Conservation (phyloP, 2,888 invertebrate species). For the Vanessa cardui region DNA sequence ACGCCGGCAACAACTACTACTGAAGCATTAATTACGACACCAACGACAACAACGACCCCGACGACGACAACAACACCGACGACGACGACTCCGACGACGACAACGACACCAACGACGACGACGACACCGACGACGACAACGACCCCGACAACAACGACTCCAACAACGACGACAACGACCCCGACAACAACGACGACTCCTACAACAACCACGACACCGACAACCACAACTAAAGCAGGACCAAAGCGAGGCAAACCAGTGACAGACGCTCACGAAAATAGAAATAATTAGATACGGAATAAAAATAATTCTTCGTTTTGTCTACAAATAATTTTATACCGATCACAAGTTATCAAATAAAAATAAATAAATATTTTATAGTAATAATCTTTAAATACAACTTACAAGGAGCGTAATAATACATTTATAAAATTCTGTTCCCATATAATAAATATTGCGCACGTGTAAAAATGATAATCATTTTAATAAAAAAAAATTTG, state of each 20-base stretch:
- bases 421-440: too few relatives aligned
- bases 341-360: too few relatives aligned
- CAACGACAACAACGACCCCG: conserved; percentile 29
- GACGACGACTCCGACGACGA: conserved; percentile 25
- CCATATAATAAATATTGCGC: too few relatives aligned
- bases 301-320: too few relatives aligned
- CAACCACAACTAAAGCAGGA: conserved; percentile 29
- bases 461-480: too few relatives aligned
- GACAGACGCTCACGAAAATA: conserved; percentile 45
- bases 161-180: conserved; percentile 25
- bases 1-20: conserved; percentile 36
- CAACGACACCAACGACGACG: conserved; percentile 27
- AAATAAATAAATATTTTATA: too few relatives aligned
- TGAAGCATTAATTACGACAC: conserved; percentile 31
- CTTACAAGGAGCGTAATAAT: too few relatives aligned
- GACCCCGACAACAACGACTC: conserved; percentile 24
- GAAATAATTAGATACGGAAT: conserved; percentile 31
- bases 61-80: conserved; percentile 25
- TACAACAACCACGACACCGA: conserved; percentile 29
- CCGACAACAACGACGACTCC: conserved; percentile 24
- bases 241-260: conserved; percentile 32
- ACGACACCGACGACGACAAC: conserved; percentile 34
- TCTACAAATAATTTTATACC: too few relatives aligned
- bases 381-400: too few relatives aligned
- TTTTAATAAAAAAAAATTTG: too few relatives aligned